Conservation (phyloP, 2,888 invertebrate genomes). For the Tridacna gigas region DNA sequence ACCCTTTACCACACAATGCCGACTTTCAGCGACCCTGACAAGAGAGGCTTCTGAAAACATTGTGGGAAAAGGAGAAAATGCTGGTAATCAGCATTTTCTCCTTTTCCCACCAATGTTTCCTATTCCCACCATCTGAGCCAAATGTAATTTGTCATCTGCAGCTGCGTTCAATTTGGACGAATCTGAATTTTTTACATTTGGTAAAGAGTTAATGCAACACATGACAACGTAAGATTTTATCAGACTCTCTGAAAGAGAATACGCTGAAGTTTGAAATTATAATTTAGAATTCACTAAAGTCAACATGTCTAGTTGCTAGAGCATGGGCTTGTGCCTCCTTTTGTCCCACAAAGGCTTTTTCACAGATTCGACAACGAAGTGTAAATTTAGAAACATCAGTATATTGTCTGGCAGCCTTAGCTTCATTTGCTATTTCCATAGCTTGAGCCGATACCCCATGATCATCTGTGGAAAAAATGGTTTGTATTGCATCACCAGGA, state of each 20-base stretch:
- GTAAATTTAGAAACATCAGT: slow-evolving; percentile 95
- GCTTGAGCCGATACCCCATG: slow-evolving; percentile 91
- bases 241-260: neutral
- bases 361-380: slow-evolving; percentile 93
- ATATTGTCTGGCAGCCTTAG: slow-evolving; percentile 94
- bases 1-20: no score
- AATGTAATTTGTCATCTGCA: no score
- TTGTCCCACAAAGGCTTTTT: slow-evolving; percentile 91
- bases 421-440: slow-evolving; percentile 93
- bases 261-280: neutral
- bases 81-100: no score
- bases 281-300: slow-evolving; percentile 85
- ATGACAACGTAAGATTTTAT: neutral
- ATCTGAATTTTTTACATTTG: no score
- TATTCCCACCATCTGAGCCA: no score
- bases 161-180: no score
- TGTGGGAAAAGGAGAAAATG: no score
- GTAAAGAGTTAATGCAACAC: no score
- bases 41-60: no score
- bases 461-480: slow-evolving; percentile 92
- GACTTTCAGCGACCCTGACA: no score
- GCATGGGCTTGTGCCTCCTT: slow-evolving; percentile 94
- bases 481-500: slow-evolving; percentile 86
- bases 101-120: no score
- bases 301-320: slow-evolving; percentile 91